Evolutionary conservation across 2,888 invertebrate species (phyloP), one percentile per base, ranked within the genome.

Genomic region (Pharmacophagus antenor): DNA sequence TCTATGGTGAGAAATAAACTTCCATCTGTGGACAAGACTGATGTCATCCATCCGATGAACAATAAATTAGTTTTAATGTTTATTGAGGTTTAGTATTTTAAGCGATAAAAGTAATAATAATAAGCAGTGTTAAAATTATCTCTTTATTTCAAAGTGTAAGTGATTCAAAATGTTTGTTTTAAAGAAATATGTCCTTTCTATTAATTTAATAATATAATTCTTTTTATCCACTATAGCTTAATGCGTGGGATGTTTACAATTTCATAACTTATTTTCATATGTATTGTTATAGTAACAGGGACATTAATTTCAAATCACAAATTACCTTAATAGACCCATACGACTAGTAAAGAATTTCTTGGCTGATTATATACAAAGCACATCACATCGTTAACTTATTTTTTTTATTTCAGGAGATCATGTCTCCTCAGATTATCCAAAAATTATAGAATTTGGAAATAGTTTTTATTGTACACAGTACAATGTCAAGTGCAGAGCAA

Each of bases 401-500:
- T 57, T 66, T 66, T 65, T 75, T 65, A 65, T 84, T 87, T 67
- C 82, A 85, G 88, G 76, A 76, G 75, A 84, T 70, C 76, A 87
- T 88, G 87, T 76, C 76, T 79, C 72, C 67, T 71, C 65, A 71
- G 76, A 76, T 71, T 62, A 63, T 63, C 70, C 69, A 70, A 70
- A 77, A 74, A 70, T 69, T 74, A 64, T 78, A 73, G 68, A 74
- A 70, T 80, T 75, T 72, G 66, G 63, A 66, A 70, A 72, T 64
- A 75, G 76, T 74, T 70, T 65, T 62, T 69, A 69, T 67, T 69
- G 76, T 77, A 73, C 72, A 77, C 79, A 82, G 87, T 89, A 90
- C 83, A 87, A 90, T 90, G 90, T 90, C 90, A 80, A 87, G 88
- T 88, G 85, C 88, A 69, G 90, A 90, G 88, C 89, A 87, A 70